Conservation (phyloP, 2,113 vertebrate species). For the Helogale parvula region DNA sequence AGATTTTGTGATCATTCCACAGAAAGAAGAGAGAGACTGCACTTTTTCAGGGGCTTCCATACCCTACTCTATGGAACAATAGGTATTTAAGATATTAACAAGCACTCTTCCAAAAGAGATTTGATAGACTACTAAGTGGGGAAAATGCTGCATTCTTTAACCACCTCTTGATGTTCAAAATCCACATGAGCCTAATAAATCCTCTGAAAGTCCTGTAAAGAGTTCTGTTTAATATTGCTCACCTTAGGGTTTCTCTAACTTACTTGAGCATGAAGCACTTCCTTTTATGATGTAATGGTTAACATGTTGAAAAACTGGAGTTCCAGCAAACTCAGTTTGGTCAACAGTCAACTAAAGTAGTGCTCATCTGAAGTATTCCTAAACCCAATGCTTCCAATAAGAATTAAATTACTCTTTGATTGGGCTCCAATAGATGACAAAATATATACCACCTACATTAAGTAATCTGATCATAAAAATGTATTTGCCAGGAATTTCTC, state of each 20-base stretch:
- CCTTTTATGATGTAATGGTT: not conserved
- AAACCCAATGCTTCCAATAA: not conserved
- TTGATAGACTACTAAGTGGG: not conserved
- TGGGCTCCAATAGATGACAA: not conserved
- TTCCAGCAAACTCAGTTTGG: not conserved
- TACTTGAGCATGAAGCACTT: not conserved
- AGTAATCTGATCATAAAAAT: not conserved
- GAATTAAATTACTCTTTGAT: not conserved
- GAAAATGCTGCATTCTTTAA: slow-evolving; percentile 6
- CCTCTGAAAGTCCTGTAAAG: not conserved
- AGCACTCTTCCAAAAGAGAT: not conserved
- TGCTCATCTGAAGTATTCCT: not conserved
- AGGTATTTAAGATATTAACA: not conserved
- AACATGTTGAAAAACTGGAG: not conserved
- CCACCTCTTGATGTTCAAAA: not conserved
- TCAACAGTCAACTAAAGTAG: not conserved
- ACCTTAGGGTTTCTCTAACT: not conserved
- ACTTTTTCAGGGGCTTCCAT: not conserved
- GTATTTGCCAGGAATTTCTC: not conserved
- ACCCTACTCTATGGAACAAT: not conserved
- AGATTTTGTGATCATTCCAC: not conserved
- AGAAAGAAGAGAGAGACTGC: not conserved
- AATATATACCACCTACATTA: not conserved
- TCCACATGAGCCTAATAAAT: not conserved
- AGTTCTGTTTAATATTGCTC: slow-evolving; percentile 9